Conservation (phyloP, 2,888 invertebrate genomes). For the Fragum sueziense region DNA sequence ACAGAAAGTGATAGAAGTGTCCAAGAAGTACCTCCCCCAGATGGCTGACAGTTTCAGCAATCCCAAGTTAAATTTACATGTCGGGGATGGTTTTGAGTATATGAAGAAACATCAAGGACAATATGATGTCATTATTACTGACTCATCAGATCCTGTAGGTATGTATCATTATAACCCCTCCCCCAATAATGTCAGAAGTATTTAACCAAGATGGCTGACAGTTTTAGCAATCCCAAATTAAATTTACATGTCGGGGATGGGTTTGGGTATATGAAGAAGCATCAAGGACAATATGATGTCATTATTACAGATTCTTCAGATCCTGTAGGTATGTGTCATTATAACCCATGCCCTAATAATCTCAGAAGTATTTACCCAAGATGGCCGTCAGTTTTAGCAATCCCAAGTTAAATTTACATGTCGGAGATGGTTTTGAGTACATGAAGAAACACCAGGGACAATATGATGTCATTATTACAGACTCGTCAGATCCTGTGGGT, state of each 20-base stretch:
- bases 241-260: conserved; percentile 95
- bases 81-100: conserved; percentile 97
- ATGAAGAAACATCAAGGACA: conserved; percentile 91
- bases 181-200: too few species aligned
- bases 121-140: conserved; percentile 99
- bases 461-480: conserved; percentile 99
- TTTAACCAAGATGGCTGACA: conserved; percentile 94
- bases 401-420: conserved; percentile 91
- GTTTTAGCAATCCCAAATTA: conserved; percentile 92
- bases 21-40: conserved; percentile 92
- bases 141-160: conserved; percentile 98
- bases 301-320: conserved; percentile 99
- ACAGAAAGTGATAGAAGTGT: conserved; percentile 92
- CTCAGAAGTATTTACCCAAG: conserved; percentile 92
- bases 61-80: conserved; percentile 91
- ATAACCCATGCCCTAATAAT: too few species aligned
- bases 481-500: conserved; percentile 98
- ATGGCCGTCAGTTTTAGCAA: conserved; percentile 94
- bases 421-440: conserved; percentile 97
- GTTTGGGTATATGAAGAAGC: conserved; percentile 94
- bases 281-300: conserved; percentile 94
- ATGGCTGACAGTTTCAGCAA: conserved; percentile 94
- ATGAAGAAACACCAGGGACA: conserved; percentile 91
- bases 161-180: too few species aligned
- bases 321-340: conserved; percentile 89